Percentiles rank a stretch among this genome's conserved stretches.
Evolutionary conservation across 2,113 vertebrate genomes (phyloP).

Genomic region (Tyto alba): DNA sequence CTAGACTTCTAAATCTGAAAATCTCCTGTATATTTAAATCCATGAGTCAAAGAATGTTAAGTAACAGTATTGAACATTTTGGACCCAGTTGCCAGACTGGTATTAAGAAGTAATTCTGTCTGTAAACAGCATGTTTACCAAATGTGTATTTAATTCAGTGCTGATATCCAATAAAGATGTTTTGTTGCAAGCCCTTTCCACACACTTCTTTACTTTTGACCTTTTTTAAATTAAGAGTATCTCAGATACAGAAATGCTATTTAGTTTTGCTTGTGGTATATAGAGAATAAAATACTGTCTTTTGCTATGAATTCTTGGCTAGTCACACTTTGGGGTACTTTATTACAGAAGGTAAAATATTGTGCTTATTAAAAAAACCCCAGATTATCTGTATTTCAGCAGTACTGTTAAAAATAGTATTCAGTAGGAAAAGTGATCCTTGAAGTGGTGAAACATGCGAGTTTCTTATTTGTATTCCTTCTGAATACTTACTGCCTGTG

Average conservation of each 20-base stretch:
- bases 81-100: neutral
- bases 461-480: constrained; percentile 47
- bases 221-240: neutral
- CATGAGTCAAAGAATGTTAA: neutral
- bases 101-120: neutral
- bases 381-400: neutral
- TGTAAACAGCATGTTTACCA: neutral
- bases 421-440: neutral
- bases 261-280: neutral
- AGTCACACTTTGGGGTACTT: neutral
- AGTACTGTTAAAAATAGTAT: constrained; percentile 17
- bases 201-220: neutral
- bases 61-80: neutral
- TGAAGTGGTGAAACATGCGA: neutral
- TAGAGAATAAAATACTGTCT: neutral
- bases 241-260: neutral
- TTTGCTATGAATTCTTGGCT: neutral
- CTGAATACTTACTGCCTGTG: constrained; percentile 36
- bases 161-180: neutral
- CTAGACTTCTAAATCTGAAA: neutral
- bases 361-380: neutral
- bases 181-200: neutral
- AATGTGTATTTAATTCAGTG: neutral
- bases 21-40: neutral
- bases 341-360: neutral